phyloP scores from a whole-genome alignment of 2,113 vertebrate species.

The Spizaetus ornatus region DNA sequence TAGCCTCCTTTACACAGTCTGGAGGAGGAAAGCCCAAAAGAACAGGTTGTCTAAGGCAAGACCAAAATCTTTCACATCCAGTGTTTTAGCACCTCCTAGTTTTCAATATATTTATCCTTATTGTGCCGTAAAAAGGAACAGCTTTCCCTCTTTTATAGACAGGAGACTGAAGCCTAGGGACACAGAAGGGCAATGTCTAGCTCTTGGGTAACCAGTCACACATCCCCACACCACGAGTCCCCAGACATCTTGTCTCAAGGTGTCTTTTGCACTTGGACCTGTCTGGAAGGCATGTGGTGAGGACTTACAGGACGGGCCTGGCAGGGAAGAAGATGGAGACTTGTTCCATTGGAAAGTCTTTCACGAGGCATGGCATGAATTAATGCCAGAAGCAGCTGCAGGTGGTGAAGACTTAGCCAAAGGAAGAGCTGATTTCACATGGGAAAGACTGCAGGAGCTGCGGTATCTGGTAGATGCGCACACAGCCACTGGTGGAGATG shows the following conservation, averaged over 20 bases:
- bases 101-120: neutral
- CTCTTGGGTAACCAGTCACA: neutral
- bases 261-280: neutral
- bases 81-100: neutral
- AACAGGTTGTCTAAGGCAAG: neutral
- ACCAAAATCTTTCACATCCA: neutral
- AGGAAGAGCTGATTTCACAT: neutral
- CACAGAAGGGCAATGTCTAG: neutral
- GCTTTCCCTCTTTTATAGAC: neutral
- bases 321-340: neutral
- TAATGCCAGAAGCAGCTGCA: neutral
- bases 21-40: neutral
- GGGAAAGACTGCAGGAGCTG: neutral
- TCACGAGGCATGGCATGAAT: neutral
- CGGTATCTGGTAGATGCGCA: neutral
- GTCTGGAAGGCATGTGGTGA: neutral
- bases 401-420: neutral
- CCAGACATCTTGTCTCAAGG: neutral
- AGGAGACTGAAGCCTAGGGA: fast-evolving
- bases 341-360: neutral
- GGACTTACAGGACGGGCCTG: neutral
- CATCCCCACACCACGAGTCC: fast-evolving
- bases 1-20: neutral
- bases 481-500: neutral
- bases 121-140: neutral